Base-by-base conservation (phyloP, 2,113 vertebrate species). In the Aleadryas rufinucha region DNA sequence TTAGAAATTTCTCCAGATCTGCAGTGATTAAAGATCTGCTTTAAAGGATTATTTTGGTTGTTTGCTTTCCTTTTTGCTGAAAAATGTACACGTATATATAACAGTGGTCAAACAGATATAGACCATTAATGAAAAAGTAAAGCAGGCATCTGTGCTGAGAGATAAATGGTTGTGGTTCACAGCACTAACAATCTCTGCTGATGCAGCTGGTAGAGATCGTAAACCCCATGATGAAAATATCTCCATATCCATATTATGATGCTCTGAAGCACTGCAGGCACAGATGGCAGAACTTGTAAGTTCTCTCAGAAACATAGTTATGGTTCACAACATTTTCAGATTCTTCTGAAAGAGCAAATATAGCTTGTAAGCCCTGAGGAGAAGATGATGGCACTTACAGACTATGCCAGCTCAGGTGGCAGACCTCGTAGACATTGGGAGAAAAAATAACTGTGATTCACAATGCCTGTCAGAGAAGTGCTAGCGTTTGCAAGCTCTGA, bases 221-320 rank as follows among this genome's bases (percentile, higher is more conserved):
- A 96, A 96, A 96, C 93, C 92, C 76, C 93, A 94, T 70, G 96
- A 95, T 94, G 96, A 96, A 95, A 97, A 95, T 94, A 95, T 87
- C 95, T 90, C 88, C 80, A 75, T 93, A 94, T 95, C 93, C 92
- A 84, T 95, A 97, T 93, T 90, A 91, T 68, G 92, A 93, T 90
- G 76, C 92, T 96, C 90, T 95, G 89, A 92, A 96, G 85, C 96
- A 87, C 96, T 93, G 93, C 96, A 94, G 96, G 96, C 93, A 96
- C 96, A 97, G 96, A 96, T 97, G 96, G 95, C 88, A 89, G 85
- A 96, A 96, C 88, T 96, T 97, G 96, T 97, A 96, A 95, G 93
- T 96, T 96, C 96, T 95, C 68, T 96, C 90, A 64, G 93, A 97
- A 95, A 97, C 96, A 96, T 92, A 97, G 96, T 94, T 89, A 94